Conservation (phyloP, 2,888 invertebrate species). For the Resseliella maxima region DNA sequence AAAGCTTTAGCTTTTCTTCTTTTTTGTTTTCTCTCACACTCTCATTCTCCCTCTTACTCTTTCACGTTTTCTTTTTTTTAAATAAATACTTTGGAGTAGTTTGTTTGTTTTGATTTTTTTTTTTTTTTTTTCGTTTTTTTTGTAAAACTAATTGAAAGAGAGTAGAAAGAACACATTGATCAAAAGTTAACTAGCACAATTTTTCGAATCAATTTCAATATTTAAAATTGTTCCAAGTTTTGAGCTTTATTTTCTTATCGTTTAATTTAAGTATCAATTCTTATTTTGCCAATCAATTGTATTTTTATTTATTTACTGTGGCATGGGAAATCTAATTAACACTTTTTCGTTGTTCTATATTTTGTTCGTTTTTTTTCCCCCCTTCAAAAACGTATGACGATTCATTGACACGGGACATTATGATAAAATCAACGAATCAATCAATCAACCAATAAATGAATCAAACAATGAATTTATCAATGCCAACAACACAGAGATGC, state of each 20-base stretch:
- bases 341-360: background rate
- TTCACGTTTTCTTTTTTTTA: too few species aligned
- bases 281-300: background rate
- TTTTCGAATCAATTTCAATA: background rate
- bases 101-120: too few species aligned
- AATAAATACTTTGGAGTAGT: too few species aligned
- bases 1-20: background rate
- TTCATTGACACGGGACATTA: background rate
- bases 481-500: constrained; percentile 70
- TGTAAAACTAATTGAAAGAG: too few species aligned
- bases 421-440: too few species aligned
- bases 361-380: background rate
- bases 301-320: background rate
- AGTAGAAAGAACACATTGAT: background rate
- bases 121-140: too few species aligned
- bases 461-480: too few species aligned
- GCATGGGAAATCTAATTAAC: constrained; percentile 5
- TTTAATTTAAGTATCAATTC: background rate
- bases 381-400: background rate
- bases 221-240: background rate
- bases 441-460: background rate
- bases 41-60: too few species aligned
- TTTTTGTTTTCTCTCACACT: too few species aligned
- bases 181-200: background rate
- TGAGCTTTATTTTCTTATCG: background rate